These are phyloP conservation scores for Acyrthosiphon pisum DNA, from an alignment of 1,140 invertebrate genomes.

Conservation along the genomic window DNA sequence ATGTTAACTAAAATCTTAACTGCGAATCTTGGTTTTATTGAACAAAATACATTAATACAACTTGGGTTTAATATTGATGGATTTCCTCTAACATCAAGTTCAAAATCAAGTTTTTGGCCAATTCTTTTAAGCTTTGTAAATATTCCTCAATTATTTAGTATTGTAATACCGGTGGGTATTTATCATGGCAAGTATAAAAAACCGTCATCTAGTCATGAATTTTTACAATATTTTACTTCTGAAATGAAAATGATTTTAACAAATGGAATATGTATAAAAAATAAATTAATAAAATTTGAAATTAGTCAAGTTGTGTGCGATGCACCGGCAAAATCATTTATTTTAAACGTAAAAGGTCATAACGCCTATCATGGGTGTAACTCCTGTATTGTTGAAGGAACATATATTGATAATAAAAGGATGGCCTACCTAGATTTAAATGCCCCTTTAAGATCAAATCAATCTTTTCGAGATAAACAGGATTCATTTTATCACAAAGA, in stretches of 20 bases:
- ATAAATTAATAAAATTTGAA: neutral
- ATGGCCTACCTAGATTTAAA: constrained; percentile 8
- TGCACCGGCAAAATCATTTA: neutral
- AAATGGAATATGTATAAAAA: neutral
- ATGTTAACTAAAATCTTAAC: constrained; percentile 12
- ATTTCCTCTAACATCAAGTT: neutral
- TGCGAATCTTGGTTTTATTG: neutral
- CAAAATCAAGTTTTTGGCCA: neutral
- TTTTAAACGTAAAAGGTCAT: neutral
- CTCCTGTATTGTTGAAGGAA: neutral
- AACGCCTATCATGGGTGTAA: constrained; percentile 15
- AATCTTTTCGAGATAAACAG: neutral
- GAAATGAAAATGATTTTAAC: neutral
- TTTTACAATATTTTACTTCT: neutral
- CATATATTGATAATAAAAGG: neutral
- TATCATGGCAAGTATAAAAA: neutral
- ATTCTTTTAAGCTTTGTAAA: neutral
- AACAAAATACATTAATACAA: neutral
- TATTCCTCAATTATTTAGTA: neutral
- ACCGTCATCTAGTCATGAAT: neutral
- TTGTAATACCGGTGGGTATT: neutral
- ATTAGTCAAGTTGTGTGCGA: neutral
- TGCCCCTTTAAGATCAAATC: constrained; percentile 20
- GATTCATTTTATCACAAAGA: constrained; percentile 33
- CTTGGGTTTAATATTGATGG: constrained; percentile 1